Conservation (phyloP, 2,888 invertebrate species). For the Gnatocerus cornutus region DNA sequence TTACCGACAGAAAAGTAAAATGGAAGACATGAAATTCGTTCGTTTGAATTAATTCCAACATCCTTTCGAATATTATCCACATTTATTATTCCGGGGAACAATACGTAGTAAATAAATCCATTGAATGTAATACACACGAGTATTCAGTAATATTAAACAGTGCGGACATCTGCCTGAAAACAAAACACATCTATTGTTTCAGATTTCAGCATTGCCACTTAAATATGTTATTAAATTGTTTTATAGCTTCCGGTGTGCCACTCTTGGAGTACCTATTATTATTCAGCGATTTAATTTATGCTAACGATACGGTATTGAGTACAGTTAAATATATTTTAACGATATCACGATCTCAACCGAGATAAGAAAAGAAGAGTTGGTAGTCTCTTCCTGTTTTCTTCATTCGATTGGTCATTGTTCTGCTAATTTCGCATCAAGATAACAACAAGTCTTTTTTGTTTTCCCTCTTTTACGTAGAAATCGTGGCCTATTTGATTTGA, state of each 20-base stretch:
- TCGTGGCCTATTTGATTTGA: slow-evolving; percentile 62
- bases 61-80: slow-evolving; percentile 63
- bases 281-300: slow-evolving; percentile 67
- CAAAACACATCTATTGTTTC: slow-evolving; percentile 68
- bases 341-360: slow-evolving; percentile 54
- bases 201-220: slow-evolving; percentile 69
- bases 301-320: slow-evolving; percentile 66
- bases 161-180: slow-evolving; percentile 67
- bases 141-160: slow-evolving; percentile 65
- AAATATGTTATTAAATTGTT: slow-evolving; percentile 72
- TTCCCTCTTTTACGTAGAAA: slow-evolving; percentile 47
- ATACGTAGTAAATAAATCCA: slow-evolving; percentile 68
- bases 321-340: slow-evolving; percentile 62
- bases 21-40: no score
- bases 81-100: slow-evolving; percentile 65
- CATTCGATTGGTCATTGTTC: slow-evolving; percentile 68
- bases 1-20: no score
- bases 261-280: slow-evolving; percentile 61
- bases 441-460: slow-evolving; percentile 53
- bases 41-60: slow-evolving; percentile 53
- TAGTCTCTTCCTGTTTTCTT: slow-evolving; percentile 61
- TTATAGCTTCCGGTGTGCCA: slow-evolving; percentile 69
- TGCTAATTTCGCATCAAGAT: slow-evolving; percentile 66
- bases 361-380: slow-evolving; percentile 55
- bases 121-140: slow-evolving; percentile 62